phyloP scores from a whole-genome alignment of 2,888 invertebrate genomes.

The Holacanthella duospinosa region DNA sequence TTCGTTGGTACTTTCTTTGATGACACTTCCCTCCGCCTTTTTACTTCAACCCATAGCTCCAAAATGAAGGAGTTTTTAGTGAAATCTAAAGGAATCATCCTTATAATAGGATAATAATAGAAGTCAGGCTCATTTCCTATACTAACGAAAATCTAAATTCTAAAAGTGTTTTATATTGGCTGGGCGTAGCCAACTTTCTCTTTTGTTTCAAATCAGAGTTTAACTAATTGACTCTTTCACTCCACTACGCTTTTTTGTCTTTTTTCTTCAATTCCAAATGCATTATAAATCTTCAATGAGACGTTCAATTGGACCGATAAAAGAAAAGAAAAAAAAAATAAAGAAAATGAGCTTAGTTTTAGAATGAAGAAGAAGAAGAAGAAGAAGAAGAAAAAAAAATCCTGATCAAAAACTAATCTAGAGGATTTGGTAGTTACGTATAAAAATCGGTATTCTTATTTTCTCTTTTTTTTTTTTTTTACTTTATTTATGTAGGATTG shows the following conservation, averaged over 20 bases:
- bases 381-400: too few relatives aligned
- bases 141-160: not conserved
- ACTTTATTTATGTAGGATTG: constrained; percentile 50
- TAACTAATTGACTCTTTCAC: not conserved
- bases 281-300: not conserved
- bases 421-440: not conserved
- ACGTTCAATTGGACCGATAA: not conserved
- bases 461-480: not conserved
- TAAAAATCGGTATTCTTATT: too few relatives aligned
- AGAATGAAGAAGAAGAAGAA: too few relatives aligned
- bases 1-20: not conserved
- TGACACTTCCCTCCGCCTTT: not conserved
- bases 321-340: not conserved
- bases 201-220: not conserved
- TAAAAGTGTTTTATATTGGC: not conserved
- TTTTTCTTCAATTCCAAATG: not conserved
- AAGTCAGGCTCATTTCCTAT: not conserved
- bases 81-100: not conserved
- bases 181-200: not conserved
- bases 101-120: not conserved
- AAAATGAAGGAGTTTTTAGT: not conserved
- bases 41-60: not conserved
- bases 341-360: too few relatives aligned
- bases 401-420: too few relatives aligned
- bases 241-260: not conserved